A percentile compares a stretch with the other conserved stretches of the same genome.
Conservation (phyloP, 2,797 vertebrate genomes). For the Caiman crocodilus region DNA sequence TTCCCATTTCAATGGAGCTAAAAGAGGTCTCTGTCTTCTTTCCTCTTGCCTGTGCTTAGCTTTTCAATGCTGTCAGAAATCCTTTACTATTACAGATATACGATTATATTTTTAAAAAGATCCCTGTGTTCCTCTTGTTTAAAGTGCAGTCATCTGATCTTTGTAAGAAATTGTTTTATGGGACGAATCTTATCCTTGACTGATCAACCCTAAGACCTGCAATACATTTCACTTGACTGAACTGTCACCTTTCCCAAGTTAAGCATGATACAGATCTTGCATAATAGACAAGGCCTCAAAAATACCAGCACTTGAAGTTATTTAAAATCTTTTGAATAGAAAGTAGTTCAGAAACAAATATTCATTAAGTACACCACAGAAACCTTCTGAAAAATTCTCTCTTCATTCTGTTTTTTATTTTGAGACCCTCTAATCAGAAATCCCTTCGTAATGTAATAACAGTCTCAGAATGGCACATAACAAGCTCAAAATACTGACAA, state of each 20-base stretch:
- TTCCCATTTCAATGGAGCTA: neutral
- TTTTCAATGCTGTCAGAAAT: neutral
- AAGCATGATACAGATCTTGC: neutral
- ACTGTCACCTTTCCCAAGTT: neutral
- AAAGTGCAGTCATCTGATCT: neutral
- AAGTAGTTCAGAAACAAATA: neutral
- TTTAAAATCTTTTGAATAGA: neutral
- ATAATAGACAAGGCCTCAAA: neutral
- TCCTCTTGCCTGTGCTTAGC: neutral
- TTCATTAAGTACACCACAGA: neutral
- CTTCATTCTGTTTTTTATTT: neutral
- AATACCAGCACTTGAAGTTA: neutral
- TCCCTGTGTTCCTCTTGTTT: conserved; percentile 27
- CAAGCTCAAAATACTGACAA: neutral
- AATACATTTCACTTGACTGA: conserved; percentile 23
- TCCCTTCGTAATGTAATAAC: neutral
- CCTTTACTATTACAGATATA: conserved; percentile 37
- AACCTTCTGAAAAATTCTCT: neutral
- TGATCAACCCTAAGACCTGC: conserved; percentile 10
- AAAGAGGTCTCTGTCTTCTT: neutral
- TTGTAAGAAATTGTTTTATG: conserved; percentile 21
- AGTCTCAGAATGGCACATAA: neutral
- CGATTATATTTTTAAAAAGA: conserved; percentile 49
- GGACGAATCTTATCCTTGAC: conserved; percentile 39
- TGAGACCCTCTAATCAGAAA: neutral